Conservation (phyloP, 2,797 vertebrate genomes). For the Hozukius guyotensis region DNA sequence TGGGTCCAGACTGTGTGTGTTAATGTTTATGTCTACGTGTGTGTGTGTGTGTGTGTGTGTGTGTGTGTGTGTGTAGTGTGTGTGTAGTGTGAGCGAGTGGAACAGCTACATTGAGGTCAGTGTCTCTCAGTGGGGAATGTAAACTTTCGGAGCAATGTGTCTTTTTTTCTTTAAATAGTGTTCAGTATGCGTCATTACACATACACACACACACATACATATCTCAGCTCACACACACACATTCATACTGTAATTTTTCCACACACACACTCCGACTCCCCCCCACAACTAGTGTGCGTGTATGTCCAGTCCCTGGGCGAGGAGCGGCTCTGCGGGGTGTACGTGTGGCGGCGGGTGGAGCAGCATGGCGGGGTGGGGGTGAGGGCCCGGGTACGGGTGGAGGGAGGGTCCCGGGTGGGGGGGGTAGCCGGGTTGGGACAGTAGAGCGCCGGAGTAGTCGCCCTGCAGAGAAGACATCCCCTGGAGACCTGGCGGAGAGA, state of each 20-base stretch:
- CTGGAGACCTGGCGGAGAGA: slow-evolving; percentile 80
- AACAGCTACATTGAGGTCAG: slow-evolving; percentile 76
- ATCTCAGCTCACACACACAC: slow-evolving; percentile 16
- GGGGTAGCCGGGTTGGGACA: slow-evolving; percentile 81
- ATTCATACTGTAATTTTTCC: slow-evolving; percentile 19
- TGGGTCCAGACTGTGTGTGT: slow-evolving; percentile 64
- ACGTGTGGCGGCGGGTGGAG: slow-evolving; percentile 83
- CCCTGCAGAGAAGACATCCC: slow-evolving; percentile 84
- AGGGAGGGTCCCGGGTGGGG: slow-evolving; percentile 81
- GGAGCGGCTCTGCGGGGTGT: slow-evolving; percentile 84
- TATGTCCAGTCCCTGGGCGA: slow-evolving; percentile 87
- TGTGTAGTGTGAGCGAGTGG: slow-evolving; percentile 31
- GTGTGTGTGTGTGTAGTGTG: slow-evolving; percentile 4
- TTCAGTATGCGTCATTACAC: slow-evolving; percentile 53
- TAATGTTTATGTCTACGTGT: slow-evolving; percentile 28
- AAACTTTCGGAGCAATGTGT: slow-evolving; percentile 73
- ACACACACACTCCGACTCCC: slow-evolving; percentile 13
- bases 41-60: slow-evolving; percentile 35
- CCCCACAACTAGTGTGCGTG: slow-evolving; percentile 81
- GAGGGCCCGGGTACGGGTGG: slow-evolving; percentile 80
- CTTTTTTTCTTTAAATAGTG: slow-evolving; percentile 71
- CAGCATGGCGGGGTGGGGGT: slow-evolving; percentile 83
- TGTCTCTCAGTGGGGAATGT: slow-evolving; percentile 77
- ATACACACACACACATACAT: slow-evolving; percentile 8
- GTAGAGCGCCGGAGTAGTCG: slow-evolving; percentile 80